Conservation (phyloP, 2,888 invertebrate genomes). For the Orthonevra nobilis region DNA sequence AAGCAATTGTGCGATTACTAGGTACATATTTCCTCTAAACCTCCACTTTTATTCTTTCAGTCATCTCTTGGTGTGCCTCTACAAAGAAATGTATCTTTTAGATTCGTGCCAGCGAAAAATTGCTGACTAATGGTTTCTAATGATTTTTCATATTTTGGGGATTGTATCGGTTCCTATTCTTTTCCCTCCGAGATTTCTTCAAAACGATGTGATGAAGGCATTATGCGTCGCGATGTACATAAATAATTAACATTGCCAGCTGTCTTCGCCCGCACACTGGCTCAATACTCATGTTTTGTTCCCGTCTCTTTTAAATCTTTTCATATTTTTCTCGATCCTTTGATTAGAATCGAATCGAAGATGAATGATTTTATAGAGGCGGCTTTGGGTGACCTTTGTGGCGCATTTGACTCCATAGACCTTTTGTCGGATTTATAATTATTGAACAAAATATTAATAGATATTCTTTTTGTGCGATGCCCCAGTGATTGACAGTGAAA, state of each 20-base stretch:
- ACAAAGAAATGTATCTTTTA: conserved; percentile 26
- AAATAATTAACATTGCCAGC: conserved; percentile 63
- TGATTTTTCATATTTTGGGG: conserved; percentile 9
- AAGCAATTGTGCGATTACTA: conserved; percentile 55
- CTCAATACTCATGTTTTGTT: neutral
- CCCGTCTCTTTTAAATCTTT: conserved; percentile 10
- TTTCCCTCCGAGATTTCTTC: conserved; percentile 8
- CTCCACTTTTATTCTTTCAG: conserved; percentile 14
- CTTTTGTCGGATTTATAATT: conserved; percentile 9
- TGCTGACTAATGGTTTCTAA: conserved; percentile 59
- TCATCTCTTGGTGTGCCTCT: conserved; percentile 26
- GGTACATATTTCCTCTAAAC: neutral
- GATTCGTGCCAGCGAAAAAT: conserved; percentile 20
- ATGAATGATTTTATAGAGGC: conserved; percentile 18
- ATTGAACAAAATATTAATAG: neutral
- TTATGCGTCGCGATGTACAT: conserved; percentile 35
- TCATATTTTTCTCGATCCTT: conserved; percentile 16
- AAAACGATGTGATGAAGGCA: conserved; percentile 39
- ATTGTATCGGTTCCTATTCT: neutral
- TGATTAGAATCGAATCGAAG: conserved; percentile 53
- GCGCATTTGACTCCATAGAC: neutral
- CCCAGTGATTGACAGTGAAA: conserved; percentile 56
- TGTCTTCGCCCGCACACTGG: conserved; percentile 51
- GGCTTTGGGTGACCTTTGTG: conserved; percentile 26
- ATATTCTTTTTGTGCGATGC: too few relatives aligned